A percentile compares a stretch with the other conserved stretches of the same genome.
phyloP scores from a whole-genome alignment of 2,113 vertebrate species.

The Triplophysa tibetana region DNA sequence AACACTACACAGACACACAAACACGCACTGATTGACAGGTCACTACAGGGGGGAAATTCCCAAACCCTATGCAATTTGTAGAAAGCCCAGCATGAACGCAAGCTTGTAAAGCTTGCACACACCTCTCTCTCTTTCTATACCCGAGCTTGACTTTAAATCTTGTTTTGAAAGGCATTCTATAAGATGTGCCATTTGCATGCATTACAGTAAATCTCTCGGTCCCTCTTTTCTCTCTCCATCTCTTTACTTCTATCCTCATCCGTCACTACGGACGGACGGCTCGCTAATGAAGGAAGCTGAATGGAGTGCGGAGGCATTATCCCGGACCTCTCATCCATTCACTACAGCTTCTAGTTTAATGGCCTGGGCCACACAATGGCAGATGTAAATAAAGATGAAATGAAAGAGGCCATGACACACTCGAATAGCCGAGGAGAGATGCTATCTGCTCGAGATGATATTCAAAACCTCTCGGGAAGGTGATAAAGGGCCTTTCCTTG shows the following conservation, averaged over 20 bases:
- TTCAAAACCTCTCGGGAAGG: conserved; percentile 55
- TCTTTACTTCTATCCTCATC: conserved; percentile 44
- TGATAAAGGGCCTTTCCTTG: conserved; percentile 57
- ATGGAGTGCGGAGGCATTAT: conserved; percentile 52
- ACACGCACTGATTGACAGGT: conserved; percentile 49
- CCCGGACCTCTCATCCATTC: conserved; percentile 52
- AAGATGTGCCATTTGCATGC: conserved; percentile 48
- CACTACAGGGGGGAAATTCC: conserved; percentile 56
- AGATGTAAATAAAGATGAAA: conserved; percentile 62
- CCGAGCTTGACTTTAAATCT: conserved; percentile 52
- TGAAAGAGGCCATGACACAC: conserved; percentile 58
- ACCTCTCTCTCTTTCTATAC: conserved; percentile 34
- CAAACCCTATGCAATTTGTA: conserved; percentile 49
- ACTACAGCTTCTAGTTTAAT: conserved; percentile 50
- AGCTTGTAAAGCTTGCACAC: background rate
- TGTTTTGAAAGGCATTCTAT: conserved; percentile 57
- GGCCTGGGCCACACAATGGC: conserved; percentile 51
- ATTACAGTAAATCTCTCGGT: conserved; percentile 37
- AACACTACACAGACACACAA: conserved; percentile 14
- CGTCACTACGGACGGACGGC: conserved; percentile 45
- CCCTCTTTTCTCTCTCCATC: conserved; percentile 24
- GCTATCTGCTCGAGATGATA: conserved; percentile 55
- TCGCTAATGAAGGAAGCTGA: conserved; percentile 53
- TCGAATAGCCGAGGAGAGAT: conserved; percentile 55
- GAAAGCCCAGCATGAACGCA: conserved; percentile 30